A percentile compares a stretch with the other conserved stretches of the same genome.
Conservation (phyloP, 2,113 vertebrate genomes). For the Ciconia maguari region DNA sequence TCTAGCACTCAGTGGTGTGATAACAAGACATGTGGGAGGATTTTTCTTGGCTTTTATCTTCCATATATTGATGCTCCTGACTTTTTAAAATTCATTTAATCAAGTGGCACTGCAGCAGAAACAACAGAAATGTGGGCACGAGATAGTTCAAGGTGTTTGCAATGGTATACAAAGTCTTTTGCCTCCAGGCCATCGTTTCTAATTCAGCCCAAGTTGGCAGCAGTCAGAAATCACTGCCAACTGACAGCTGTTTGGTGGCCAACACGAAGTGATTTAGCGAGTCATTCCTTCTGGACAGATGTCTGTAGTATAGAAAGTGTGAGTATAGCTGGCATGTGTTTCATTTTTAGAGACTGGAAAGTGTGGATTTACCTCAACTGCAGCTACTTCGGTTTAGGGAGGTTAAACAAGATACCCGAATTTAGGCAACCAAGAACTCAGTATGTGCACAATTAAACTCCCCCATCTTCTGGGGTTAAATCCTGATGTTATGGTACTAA, state of each 20-base stretch:
- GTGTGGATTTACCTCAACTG: background rate
- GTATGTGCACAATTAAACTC: background rate
- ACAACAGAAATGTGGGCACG: background rate
- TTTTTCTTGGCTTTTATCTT: slow-evolving; percentile 42
- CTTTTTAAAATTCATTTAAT: slow-evolving; percentile 55
- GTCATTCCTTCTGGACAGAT: background rate
- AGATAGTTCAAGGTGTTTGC: background rate
- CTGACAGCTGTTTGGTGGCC: background rate
- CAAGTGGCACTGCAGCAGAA: background rate
- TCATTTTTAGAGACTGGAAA: background rate
- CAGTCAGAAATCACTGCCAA: background rate
- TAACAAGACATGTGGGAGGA: slow-evolving; percentile 33
- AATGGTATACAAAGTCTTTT: background rate
- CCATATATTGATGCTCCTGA: background rate
- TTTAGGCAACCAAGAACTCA: background rate
- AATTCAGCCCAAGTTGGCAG: background rate
- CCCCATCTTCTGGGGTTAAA: background rate
- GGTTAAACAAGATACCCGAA: background rate
- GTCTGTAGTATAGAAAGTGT: background rate
- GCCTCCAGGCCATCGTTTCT: slow-evolving; percentile 30
- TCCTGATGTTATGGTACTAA: background rate
- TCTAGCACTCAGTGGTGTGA: background rate
- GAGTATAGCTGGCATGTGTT: background rate
- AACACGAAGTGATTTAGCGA: background rate
- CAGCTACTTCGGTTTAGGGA: background rate